Base-by-base conservation (phyloP, 2,113 vertebrate species). In the Nannobrachium achirus region DNA sequence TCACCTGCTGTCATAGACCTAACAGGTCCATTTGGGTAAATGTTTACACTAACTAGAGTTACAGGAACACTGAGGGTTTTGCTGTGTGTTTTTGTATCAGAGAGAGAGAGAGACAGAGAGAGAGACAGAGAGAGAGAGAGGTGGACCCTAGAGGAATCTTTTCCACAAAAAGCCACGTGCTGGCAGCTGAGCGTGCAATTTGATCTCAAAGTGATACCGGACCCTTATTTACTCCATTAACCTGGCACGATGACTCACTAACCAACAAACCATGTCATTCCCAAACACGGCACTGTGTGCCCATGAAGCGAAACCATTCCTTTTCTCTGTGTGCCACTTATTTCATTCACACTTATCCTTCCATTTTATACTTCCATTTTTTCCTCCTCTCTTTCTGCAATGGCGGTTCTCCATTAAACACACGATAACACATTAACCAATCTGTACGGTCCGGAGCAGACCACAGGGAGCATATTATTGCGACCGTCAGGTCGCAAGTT, bases 351-450 rank as follows among this genome's bases (percentile, higher is more conserved):
- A 25, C 25, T 25, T 25, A 25, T 25, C 25, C 25, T 33, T 33
- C 6, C 3, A 33, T 33, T 33, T 33, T 33, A 33, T 33, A 3
- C 25, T 33, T n/a, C n/a, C n/a, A n/a, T n/a, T n/a, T n/a, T 33
- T 33, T 33, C 25, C n/a, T n/a, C 25, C 25, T 55, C 52, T 20
- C 13, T 20, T 18, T 16, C 50, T 11, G 25, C 61, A n/a, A 14
- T 62, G 45, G 15, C 66, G 38, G 83, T 73, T 63, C 84, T 76
- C 71, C 25, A 33, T 33, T 33, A 4, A 33, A 84, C 77, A 80
- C 75, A 78, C 72, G 45, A 72, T 73, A 69, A 81, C 76, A 83
- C 67, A 70, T 58, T 71, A 53, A 49, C 51, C 63, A 72, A 86
- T 85, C 75, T 73, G 61, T 67, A 71, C 18, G 51, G 39, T 9